A percentile compares a stretch with the other conserved stretches of the same genome.
Evolutionary conservation across 2,888 invertebrate genomes (phyloP).

Genomic region (Epistrophe grossulariae): DNA sequence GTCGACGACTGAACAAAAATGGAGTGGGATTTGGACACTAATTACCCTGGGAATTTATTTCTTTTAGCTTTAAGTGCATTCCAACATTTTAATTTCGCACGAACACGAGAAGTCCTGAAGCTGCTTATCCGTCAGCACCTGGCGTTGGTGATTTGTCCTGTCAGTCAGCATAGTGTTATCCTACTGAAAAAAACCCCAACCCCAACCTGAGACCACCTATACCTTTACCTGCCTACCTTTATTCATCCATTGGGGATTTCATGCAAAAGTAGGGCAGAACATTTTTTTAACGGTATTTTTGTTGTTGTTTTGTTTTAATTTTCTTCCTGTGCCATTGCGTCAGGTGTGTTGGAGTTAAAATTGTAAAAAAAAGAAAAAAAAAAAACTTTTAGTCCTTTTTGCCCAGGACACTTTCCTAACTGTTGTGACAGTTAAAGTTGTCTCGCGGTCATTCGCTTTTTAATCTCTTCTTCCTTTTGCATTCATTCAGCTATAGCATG

Average conservation of each 20-base stretch:
- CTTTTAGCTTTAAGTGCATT: slow-evolving; percentile 67
- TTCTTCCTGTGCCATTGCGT: slow-evolving; percentile 51
- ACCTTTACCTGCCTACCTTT: background rate
- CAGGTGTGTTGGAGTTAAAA: slow-evolving; percentile 47
- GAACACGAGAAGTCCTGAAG: slow-evolving; percentile 42
- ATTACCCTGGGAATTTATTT: slow-evolving; percentile 72
- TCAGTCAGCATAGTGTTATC: slow-evolving; percentile 56
- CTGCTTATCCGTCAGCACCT: slow-evolving; percentile 66
- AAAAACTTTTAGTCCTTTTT: slow-evolving; percentile 34
- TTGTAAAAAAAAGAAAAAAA: background rate
- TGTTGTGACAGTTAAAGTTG: slow-evolving; percentile 64
- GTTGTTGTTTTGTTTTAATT: slow-evolving; percentile 10
- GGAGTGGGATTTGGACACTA: slow-evolving; percentile 61
- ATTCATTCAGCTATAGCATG: background rate
- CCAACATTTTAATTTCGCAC: slow-evolving; percentile 71
- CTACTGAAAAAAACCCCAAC: background rate
- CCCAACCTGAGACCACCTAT: background rate
- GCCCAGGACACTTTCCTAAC: slow-evolving; percentile 42
- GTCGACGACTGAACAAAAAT: background rate
- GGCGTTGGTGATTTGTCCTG: slow-evolving; percentile 65
- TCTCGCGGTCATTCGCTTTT: slow-evolving; percentile 72
- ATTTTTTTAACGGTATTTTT: slow-evolving; percentile 21
- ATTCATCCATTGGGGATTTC: slow-evolving; percentile 25
- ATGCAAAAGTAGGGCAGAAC: slow-evolving; percentile 50
- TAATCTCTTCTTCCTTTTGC: slow-evolving; percentile 52